phyloP scores from a whole-genome alignment of 2,797 vertebrate species.

The Lepus oiostolus region DNA sequence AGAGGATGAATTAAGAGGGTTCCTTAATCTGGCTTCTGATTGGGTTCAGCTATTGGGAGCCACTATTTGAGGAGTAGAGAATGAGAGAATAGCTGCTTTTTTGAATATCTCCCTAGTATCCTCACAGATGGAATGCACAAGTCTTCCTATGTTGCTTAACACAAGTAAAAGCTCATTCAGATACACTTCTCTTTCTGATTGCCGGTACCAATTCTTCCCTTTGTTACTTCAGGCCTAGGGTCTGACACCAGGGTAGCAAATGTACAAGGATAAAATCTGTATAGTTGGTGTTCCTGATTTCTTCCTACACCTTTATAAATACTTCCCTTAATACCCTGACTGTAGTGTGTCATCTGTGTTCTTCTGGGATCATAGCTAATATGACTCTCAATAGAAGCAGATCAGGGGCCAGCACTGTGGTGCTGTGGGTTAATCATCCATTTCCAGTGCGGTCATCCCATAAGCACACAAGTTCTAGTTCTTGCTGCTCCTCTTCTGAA shows the following conservation, averaged over 20 bases:
- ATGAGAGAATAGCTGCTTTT: background rate
- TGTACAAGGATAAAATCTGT: too few species aligned
- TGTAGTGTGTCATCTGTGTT: background rate
- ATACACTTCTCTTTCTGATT: background rate
- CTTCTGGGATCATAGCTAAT: too few species aligned
- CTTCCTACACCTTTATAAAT: background rate
- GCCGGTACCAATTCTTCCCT: background rate
- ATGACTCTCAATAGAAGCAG: background rate
- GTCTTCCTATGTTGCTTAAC: background rate
- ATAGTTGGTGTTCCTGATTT: background rate
- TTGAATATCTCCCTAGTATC: too few species aligned
- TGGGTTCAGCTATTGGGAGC: background rate
- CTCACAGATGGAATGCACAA: too few species aligned
- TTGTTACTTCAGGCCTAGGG: background rate
- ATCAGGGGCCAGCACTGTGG: too few species aligned
- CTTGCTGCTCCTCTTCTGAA: too few species aligned
- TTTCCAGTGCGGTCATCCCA: too few species aligned
- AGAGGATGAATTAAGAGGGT: background rate
- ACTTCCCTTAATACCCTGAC: background rate
- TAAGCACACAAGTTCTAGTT: too few species aligned
- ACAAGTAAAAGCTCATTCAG: background rate
- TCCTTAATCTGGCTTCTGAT: background rate
- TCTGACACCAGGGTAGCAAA: too few species aligned
- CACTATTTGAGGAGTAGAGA: background rate
- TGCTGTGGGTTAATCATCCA: too few species aligned